These are phyloP conservation scores for Xylocampa areola DNA, from an alignment of 2,888 invertebrate genomes.

Conservation along the genomic window DNA sequence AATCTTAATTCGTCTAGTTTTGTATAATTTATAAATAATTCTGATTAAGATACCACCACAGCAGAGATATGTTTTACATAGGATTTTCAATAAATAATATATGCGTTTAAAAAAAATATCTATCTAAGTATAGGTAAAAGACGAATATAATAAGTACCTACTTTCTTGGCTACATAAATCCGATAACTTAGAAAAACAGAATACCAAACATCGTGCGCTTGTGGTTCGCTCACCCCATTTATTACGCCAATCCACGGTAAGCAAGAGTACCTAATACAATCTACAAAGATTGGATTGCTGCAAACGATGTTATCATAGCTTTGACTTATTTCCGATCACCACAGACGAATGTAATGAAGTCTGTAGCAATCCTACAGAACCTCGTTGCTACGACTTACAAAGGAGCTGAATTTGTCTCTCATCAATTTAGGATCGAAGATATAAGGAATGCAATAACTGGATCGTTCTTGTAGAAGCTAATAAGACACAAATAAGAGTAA, in stretches of 20 bases:
- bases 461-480: conserved; percentile 25
- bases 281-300: conserved; percentile 49
- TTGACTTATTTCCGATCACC: conserved; percentile 55
- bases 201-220: conserved; percentile 8
- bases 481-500: conserved; percentile 38
- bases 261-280: conserved; percentile 57
- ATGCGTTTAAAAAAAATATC: no score
- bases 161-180: neutral
- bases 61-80: no score
- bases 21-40: no score
- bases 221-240: conserved; percentile 20
- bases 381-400: conserved; percentile 25
- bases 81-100: no score
- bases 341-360: conserved; percentile 51
- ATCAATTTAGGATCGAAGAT: conserved; percentile 30
- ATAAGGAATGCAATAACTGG: conserved; percentile 52
- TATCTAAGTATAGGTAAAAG: no score
- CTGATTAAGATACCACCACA: no score
- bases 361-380: conserved; percentile 34
- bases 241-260: conserved; percentile 41
- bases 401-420: conserved; percentile 36
- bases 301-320: conserved; percentile 53
- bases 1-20: no score
- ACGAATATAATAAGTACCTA: no score
- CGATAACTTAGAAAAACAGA: conserved; percentile 20